Percentiles rank a stretch among this genome's conserved stretches.
phyloP scores from a whole-genome alignment of 2,888 invertebrate genomes.

The Leptinotarsa peninsularis region DNA sequence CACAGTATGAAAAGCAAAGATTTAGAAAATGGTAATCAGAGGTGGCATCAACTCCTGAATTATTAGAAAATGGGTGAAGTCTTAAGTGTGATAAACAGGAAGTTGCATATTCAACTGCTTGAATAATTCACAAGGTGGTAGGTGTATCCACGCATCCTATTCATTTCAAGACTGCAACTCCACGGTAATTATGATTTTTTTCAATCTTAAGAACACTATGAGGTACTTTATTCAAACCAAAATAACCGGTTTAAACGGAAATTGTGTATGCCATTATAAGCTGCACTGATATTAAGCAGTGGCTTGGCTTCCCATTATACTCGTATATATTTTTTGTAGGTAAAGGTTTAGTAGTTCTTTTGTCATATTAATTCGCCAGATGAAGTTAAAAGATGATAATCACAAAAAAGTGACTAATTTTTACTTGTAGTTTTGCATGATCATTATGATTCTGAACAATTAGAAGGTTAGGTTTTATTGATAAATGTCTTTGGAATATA shows the following conservation, averaged over 20 bases:
- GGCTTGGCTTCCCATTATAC: constrained; percentile 16
- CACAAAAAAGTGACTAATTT: not conserved
- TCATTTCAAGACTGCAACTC: constrained; percentile 10
- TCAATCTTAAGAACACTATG: constrained; percentile 12
- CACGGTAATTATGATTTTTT: constrained; percentile 26
- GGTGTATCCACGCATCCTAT: constrained; percentile 22
- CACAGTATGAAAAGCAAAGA: no score
- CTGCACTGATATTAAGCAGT: constrained; percentile 22
- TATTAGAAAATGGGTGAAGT: not conserved
- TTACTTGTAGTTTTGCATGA: no score
- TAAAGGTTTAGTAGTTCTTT: not conserved
- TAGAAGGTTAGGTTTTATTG: no score
- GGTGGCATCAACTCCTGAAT: not conserved
- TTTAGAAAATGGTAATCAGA: no score
- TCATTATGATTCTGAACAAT: no score
- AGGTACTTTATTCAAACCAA: constrained; percentile 25
- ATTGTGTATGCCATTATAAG: constrained; percentile 23
- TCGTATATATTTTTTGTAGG: not conserved
- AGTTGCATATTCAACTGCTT: not conserved
- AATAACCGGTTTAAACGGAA: constrained; percentile 34
- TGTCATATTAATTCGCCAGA: constrained; percentile 16
- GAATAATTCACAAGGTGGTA: constrained; percentile 5
- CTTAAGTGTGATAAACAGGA: not conserved
- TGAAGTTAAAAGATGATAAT: constrained; percentile 2
- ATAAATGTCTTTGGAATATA: no score